phyloP scores from a whole-genome alignment of 2,797 vertebrate species.

The Scomberomorus guttatus region DNA sequence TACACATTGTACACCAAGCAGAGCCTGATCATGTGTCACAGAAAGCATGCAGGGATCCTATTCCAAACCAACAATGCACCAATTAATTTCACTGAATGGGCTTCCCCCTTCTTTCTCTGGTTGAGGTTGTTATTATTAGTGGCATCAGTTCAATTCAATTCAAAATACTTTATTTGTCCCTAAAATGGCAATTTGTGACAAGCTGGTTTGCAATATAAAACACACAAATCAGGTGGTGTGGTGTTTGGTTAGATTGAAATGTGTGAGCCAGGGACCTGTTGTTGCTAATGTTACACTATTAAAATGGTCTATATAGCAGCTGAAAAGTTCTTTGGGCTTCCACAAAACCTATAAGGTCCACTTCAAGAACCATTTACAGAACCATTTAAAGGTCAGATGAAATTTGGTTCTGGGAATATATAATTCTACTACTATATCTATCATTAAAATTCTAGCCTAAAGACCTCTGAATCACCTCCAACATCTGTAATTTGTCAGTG shows the following conservation, averaged over 20 bases:
- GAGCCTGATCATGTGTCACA: slow-evolving; percentile 28
- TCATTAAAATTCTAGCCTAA: too few relatives aligned
- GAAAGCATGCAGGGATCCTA: background rate
- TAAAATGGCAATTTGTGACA: background rate
- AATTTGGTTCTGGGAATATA: background rate
- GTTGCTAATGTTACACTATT: background rate
- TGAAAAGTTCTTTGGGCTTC: background rate
- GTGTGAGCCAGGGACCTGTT: background rate
- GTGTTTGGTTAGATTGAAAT: too few relatives aligned
- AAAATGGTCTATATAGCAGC: background rate
- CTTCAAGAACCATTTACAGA: background rate
- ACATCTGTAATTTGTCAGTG: too few relatives aligned
- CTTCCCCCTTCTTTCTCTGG: background rate
- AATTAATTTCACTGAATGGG: background rate
- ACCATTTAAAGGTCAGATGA: background rate
- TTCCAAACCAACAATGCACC: slow-evolving; percentile 21
- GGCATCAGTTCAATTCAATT: background rate
- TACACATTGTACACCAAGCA: slow-evolving; percentile 16
- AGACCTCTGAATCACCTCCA: too few relatives aligned
- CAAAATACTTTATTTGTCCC: background rate
- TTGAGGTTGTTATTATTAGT: slow-evolving; percentile 24
- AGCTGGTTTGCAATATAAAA: background rate
- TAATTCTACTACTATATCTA: background rate
- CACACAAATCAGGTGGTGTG: too few relatives aligned
- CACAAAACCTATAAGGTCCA: too few relatives aligned